Evolutionary conservation across 1,140 invertebrate genomes (phyloP).

Genomic region (Reticulitermes speratus): DNA sequence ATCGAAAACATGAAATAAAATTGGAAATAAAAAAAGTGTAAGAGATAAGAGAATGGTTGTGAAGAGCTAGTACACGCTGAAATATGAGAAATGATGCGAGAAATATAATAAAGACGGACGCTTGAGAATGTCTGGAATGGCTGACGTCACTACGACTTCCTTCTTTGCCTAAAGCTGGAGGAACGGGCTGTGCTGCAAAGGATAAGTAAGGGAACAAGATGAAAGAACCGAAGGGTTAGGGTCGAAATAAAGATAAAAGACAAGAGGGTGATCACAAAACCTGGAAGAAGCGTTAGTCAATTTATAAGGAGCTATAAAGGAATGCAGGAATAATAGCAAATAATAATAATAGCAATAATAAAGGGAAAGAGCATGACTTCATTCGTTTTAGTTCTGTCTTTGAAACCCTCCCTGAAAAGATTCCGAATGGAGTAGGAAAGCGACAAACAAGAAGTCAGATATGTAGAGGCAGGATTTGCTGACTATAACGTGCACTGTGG

Average conservation of each 20-base stretch:
- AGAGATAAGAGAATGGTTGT: not conserved
- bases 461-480: not conserved
- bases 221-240: not conserved
- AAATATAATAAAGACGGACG: not conserved
- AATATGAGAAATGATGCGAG: not conserved
- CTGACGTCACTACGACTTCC: not conserved
- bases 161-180: not conserved
- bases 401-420: not conserved
- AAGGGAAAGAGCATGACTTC: not conserved
- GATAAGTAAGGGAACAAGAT: not conserved
- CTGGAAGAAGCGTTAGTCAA: not conserved
- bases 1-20: not conserved
- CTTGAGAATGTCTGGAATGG: not conserved
- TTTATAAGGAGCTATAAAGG: not conserved
- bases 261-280: not conserved
- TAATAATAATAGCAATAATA: not conserved
- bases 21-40: not conserved
- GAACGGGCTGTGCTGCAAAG: not conserved
- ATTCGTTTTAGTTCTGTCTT: not conserved
- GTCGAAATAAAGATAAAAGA: not conserved
- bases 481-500: not conserved
- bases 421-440: not conserved
- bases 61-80: not conserved
- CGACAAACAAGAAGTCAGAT: not conserved
- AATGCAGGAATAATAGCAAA: conserved; percentile 4